phyloP scores from a whole-genome alignment of 2,797 vertebrate genomes.

The Lateolabrax maculatus region DNA sequence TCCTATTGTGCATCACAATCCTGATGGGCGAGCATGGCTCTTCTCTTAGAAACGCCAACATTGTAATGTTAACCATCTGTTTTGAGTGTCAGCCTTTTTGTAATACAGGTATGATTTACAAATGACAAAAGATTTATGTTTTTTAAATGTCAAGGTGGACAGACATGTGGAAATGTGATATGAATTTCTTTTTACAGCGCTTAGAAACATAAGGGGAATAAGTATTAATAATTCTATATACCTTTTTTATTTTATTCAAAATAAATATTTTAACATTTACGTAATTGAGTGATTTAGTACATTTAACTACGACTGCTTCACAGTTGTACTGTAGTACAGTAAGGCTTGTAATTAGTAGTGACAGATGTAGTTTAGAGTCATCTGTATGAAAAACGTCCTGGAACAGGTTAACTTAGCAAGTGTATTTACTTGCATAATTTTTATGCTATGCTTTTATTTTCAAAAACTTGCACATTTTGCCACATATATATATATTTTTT shows the following conservation, averaged over 20 bases:
- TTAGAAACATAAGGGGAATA: background rate
- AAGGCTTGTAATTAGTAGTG: no score
- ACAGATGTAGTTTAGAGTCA: no score
- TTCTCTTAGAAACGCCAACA: constrained; percentile 63
- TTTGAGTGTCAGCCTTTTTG: constrained; percentile 70
- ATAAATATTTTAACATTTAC: background rate
- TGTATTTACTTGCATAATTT: background rate
- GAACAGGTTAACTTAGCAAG: background rate
- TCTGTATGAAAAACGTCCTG: no score
- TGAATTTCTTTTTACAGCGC: background rate
- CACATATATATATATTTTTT: background rate
- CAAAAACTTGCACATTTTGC: background rate
- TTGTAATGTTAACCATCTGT: constrained; percentile 59
- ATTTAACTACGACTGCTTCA: background rate
- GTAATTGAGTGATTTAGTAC: background rate
- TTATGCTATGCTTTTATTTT: background rate
- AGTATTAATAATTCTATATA: no score
- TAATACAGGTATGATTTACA: constrained; percentile 34
- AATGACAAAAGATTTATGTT: constrained; percentile 51
- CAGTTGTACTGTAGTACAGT: background rate
- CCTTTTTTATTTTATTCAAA: background rate
- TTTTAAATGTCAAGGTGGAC: constrained; percentile 21
- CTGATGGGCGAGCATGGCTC: constrained; percentile 26
- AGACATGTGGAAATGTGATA: background rate
- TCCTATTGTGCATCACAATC: constrained; percentile 65